Evolutionary conservation across 1,140 invertebrate species (phyloP), one percentile per base, ranked within the genome.

Genomic region (Cryptotermes secundus): DNA sequence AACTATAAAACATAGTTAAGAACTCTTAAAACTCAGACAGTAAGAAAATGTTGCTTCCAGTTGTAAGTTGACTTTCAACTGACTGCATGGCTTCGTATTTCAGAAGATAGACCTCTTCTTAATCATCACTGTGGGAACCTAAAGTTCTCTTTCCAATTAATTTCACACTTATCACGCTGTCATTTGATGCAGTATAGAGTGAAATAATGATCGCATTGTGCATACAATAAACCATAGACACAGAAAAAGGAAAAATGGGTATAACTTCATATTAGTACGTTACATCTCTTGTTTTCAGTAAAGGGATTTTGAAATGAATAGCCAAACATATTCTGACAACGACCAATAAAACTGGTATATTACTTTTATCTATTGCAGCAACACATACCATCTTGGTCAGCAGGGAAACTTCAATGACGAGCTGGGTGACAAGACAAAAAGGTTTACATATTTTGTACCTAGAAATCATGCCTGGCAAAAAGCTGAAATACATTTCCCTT

Each of bases 391-490:
- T 83, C 90, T 97, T 86, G 96, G 96, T 45, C 91, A 92, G 83
- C 91, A 93, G 84, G 92, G 94, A 65, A 90, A 91, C 84, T 97
- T 97, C 89, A 97, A 97, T 88, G 90, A 93, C 26, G 94, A 95
- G 87, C 89, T 99, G 59, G 94, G 94, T 84, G 93, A 96, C 85
- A 92, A 93, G 38, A 93, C 93, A 83, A 94, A 95, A 85, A 93
- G 95, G 53, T 98, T 95, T 89, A 99, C 97, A 1, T 97, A 96
- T 88, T 98, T 99, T 88, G 97, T 97, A 2, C 97, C 97, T 2
- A 92, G 94, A 24, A 94, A 99, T 87, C 93, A 94, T 86, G 97
- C 97, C 22, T 99, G 96, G 96, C 90, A 93, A 35, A 92, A 93
- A 84, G 93, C 95, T 84, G 92, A 94, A 88, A 91, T 93, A 79